Evolutionary conservation across 92 coral and sea anemone genomes (phyloP), one percentile per base, ranked within the genome.

Genomic region (Bergia sp.): DNA sequence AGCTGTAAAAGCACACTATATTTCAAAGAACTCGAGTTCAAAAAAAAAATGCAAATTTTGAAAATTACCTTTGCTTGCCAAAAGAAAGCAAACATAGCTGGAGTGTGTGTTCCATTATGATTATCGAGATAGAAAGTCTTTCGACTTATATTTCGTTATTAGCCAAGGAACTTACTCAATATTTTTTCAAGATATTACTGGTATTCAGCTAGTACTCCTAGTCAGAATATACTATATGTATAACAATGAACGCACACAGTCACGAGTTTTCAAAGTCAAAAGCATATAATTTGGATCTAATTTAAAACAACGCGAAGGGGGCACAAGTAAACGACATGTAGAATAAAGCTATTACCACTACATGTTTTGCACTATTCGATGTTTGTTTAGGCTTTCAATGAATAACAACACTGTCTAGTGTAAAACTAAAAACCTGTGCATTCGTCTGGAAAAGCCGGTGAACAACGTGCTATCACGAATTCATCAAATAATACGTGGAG

Each of bases 401-500:
- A 78, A 50, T 45, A 20, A 29, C 15, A 36, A 9, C n/a, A 75
- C 79, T 75, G 79, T 75, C 79, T 75, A 21, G 23, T 39, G 11
- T 79, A 79, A 79, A 29, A 50, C 20, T 10, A 79, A 47, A 38
- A 79, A 18, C 77, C 69, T 69, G 87, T 16, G 87, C 45, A 84
- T 12, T 84, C 67, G 79, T 84, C 65, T 71, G 79, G 79, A 84
- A 84, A 69, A 69, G 66, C 86, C 87, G 87, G 87, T 47, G 67
- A 69, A 84, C 49, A 84, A 42, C 29, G 73, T 2, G 45, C 9
- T 41, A 43, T 43, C 74, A 49, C 21, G 57, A 39, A 61, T 9
- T 84, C 78, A 66, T 13, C 77, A 65, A 66, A 65, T 81, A 66
- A 42, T 42, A 83, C 87, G 78, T 67, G 77, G 77, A 84, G 57